A percentile compares a stretch with the other conserved stretches of the same genome.
These are phyloP conservation scores for Villa cingulata DNA, from an alignment of 2,888 invertebrate species.

Conservation along the genomic window DNA sequence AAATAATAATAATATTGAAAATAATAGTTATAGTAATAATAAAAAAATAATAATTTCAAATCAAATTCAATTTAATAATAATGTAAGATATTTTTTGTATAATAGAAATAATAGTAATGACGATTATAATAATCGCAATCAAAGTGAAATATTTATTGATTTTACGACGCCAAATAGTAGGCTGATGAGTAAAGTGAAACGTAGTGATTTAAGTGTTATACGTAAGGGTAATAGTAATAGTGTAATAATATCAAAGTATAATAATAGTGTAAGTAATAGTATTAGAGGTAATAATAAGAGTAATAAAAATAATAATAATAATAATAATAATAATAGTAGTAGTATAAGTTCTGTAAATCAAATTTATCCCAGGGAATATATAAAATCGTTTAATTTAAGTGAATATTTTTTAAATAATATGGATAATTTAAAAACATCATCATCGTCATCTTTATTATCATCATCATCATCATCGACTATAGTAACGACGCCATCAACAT, in stretches of 20 bases:
- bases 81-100: background rate
- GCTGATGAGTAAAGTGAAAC: slow-evolving; percentile 1
- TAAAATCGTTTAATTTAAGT: background rate
- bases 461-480: background rate
- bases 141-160: background rate
- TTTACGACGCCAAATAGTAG: background rate
- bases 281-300: background rate
- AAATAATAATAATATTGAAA: no score
- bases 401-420: no score
- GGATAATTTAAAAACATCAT: no score
- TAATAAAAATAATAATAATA: background rate
- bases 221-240: background rate
- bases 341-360: background rate
- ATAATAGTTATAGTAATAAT: background rate
- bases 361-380: background rate
- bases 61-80: background rate
- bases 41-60: background rate
- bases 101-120: no score
- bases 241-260: no score
- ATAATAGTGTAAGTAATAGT: no score
- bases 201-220: slow-evolving; percentile 4
- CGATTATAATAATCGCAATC: background rate
- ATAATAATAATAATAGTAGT: background rate
- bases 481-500: background rate
- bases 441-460: no score